Evolutionary conservation across 2,797 vertebrate species (phyloP), one percentile per base, ranked within the genome.

Genomic region (Brachyalestes nurse): DNA sequence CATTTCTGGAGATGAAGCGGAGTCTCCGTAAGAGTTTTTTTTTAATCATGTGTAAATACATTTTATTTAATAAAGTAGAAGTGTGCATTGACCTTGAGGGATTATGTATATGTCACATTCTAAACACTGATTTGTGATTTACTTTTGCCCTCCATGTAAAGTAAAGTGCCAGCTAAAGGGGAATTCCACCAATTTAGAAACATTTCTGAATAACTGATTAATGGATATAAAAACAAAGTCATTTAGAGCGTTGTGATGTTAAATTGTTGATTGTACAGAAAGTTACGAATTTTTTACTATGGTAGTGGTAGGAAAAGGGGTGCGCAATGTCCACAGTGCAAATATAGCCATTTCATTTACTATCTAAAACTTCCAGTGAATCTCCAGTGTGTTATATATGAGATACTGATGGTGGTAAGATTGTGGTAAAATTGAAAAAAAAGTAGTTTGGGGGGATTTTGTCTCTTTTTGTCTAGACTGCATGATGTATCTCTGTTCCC

Each of bases 1-100:
- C 88, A 80, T 94, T 65, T 93, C 92, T 25, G 93, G 89, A 74
- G 92, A 93, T 17, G 93, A 94, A 82, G 90, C 91, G 6, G 86
- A 83, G 57, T 93, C 93, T 55, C 92, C 88, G 95, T 95, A 92
- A 94, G 95, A 77, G 60, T 45, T 14, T 58, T 23, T 23, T 10
- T 62, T 28, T 42, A 42, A 62, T 61, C 25, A 23, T 61, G 7
- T 61, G 6, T 14, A 4, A 25, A 61, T 69, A 12, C 10, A 8
- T 57, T 6, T 23, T 7, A 57, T 38, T 57, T 57, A 17, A 13
- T 66, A 42, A 8, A 55, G 10, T 57, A 51, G 14, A 17, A 5
- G 28, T 67, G 19, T 8, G 10, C 40, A 25, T 2, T 57, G 21
- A 57, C 19, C 51, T 47, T n/a, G 34, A 19, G 51, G 51, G 21